These are phyloP conservation scores for Cyrtodaria siliqua DNA, from an alignment of 2,888 invertebrate species.

Conservation along the genomic window DNA sequence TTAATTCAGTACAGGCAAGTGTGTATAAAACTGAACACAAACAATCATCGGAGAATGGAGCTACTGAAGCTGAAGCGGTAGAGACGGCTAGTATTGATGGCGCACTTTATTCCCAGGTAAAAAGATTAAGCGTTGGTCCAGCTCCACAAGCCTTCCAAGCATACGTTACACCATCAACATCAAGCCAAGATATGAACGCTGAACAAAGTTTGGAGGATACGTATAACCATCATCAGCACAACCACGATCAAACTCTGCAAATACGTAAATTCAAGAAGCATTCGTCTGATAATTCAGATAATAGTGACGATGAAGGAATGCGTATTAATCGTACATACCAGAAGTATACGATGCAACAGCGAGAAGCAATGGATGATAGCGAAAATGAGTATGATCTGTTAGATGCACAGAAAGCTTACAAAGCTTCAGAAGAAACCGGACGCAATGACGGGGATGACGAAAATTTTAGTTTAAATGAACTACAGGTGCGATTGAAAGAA, in stretches of 20 bases:
- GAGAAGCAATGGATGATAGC: background rate
- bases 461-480: constrained; percentile 7
- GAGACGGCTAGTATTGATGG: no score
- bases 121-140: constrained; percentile 35
- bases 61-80: no score
- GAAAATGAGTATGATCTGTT: background rate
- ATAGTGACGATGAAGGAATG: background rate
- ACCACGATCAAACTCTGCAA: constrained; percentile 8
- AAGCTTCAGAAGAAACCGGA: background rate
- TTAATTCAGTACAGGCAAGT: no score
- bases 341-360: no score
- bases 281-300: constrained; percentile 4
- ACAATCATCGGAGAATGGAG: no score
- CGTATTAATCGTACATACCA: no score
- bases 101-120: constrained; percentile 42
- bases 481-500: constrained; percentile 42
- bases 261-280: background rate
- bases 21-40: no score
- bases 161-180: no score
- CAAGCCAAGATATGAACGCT: no score
- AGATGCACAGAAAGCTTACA: background rate
- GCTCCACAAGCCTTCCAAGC: constrained; percentile 12
- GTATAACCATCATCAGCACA: no score
- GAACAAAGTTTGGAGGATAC: no score
- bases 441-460: background rate